Percentiles rank a stretch among this genome's conserved stretches.
Conservation (phyloP, 2,797 vertebrate species). For the Myotis pilosus region DNA sequence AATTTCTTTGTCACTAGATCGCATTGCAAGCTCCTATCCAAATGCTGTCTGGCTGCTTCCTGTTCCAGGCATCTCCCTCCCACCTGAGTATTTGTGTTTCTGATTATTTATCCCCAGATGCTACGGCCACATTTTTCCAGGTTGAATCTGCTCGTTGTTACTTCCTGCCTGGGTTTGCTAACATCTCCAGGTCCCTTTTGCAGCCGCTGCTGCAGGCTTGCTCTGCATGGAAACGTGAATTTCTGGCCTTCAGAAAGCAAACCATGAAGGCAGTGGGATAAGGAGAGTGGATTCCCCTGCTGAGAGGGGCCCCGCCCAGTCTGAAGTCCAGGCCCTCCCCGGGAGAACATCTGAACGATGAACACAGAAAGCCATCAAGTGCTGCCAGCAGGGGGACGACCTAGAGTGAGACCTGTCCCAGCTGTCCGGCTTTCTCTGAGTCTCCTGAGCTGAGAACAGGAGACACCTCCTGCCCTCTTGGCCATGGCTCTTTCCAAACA, state of each 20-base stretch:
- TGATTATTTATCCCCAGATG: constrained; percentile 78
- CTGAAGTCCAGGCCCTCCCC: constrained; percentile 36
- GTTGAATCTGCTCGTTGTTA: constrained; percentile 68
- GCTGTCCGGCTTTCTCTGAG: constrained; percentile 38
- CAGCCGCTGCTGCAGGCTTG: neutral
- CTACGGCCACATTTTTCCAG: constrained; percentile 70
- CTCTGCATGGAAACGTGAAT: neutral
- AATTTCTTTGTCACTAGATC: constrained; percentile 76
- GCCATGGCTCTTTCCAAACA: constrained; percentile 50
- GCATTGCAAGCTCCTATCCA: constrained; percentile 76
- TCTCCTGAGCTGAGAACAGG: constrained; percentile 49
- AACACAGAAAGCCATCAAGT: neutral
- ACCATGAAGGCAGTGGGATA: neutral
- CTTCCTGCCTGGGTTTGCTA: constrained; percentile 72
- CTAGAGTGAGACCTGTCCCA: constrained; percentile 60
- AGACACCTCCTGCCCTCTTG: constrained; percentile 65
- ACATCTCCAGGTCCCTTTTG: constrained; percentile 59
- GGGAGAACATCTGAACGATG: constrained; percentile 40
- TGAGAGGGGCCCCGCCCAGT: neutral
- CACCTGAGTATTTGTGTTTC: constrained; percentile 76
- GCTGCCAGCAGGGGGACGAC: constrained; percentile 35
- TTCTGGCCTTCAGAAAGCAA: constrained; percentile 25
- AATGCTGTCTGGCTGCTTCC: constrained; percentile 71
- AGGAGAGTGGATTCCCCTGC: constrained; percentile 37
- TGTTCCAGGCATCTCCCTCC: constrained; percentile 72